Evolutionary conservation across 2,888 invertebrate species (phyloP).

Genomic region (Neelides folsomi): DNA sequence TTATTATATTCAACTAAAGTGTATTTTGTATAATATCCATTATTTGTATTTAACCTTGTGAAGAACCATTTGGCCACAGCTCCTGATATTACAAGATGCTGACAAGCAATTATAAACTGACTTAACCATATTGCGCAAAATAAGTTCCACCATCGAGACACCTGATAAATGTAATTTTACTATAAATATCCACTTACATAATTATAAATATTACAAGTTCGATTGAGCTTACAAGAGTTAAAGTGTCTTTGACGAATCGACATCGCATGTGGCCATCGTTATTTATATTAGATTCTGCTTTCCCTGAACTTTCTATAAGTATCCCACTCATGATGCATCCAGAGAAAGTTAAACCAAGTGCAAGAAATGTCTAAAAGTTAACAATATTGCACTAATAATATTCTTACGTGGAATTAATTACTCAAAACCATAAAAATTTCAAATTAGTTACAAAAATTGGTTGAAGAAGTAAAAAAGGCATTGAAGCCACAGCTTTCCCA

Average conservation of each 20-base stretch:
- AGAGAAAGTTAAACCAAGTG: conserved; percentile 5
- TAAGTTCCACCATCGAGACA: conserved; percentile 42
- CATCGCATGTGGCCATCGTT: too few relatives aligned
- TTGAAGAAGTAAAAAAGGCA: conserved; percentile 49
- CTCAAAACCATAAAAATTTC: conserved; percentile 3
- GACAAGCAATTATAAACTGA: conserved; percentile 53
- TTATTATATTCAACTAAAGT: neutral
- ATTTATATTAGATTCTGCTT: too few relatives aligned
- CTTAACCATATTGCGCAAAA: conserved; percentile 51
- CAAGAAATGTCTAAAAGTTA: neutral
- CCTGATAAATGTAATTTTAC: too few relatives aligned
- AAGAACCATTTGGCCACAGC: conserved; percentile 55
- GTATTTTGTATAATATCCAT: neutral
- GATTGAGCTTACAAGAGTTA: neutral
- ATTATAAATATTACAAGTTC: too few relatives aligned
- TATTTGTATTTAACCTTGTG: conserved; percentile 40
- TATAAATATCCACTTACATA: too few relatives aligned
- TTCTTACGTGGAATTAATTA: neutral
- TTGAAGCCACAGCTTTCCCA: conserved; percentile 49
- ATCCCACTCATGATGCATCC: neutral
- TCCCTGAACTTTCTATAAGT: neutral
- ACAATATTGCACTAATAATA: neutral
- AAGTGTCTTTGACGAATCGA: too few relatives aligned
- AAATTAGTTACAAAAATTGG: conserved; percentile 49
- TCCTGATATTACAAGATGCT: conserved; percentile 53